These are phyloP conservation scores for Toxotes jaculatrix DNA, from an alignment of 2,113 vertebrate genomes.

Conservation along the genomic window DNA sequence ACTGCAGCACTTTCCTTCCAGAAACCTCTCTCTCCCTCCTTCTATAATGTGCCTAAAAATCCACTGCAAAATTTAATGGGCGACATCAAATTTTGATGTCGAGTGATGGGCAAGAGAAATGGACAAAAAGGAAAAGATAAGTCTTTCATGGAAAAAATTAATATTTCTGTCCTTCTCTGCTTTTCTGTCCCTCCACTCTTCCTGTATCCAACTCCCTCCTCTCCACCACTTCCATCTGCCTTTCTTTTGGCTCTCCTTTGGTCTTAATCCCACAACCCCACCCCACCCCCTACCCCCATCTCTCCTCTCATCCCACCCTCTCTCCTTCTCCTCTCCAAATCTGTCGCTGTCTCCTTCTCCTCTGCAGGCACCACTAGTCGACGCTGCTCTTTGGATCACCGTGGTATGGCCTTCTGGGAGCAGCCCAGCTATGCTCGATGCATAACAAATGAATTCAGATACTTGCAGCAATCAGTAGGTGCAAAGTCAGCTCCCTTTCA, in stretches of 20 bases:
- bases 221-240: constrained; percentile 55
- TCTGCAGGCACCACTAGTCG: constrained; percentile 98
- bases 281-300: constrained; percentile 30
- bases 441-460: constrained; percentile 99
- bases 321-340: constrained; percentile 59
- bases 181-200: constrained; percentile 36
- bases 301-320: constrained; percentile 50
- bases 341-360: constrained; percentile 77
- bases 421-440: constrained; percentile 99
- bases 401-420: constrained; percentile 99
- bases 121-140: constrained; percentile 35
- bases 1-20: constrained; percentile 33
- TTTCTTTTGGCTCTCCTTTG: constrained; percentile 56
- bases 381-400: constrained; percentile 99
- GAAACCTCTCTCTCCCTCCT: constrained; percentile 4
- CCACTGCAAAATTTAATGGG: constrained; percentile 24
- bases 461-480: constrained; percentile 99
- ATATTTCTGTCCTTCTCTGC: constrained; percentile 36
- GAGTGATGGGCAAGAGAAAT: constrained; percentile 45
- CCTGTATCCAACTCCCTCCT: constrained; percentile 41
- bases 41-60: constrained; percentile 27
- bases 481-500: constrained; percentile 94
- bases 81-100: constrained; percentile 46
- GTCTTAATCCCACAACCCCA: constrained; percentile 49
- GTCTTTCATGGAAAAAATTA: constrained; percentile 45